Evolutionary conservation across 2,888 invertebrate species (phyloP).

Genomic region (Drosophila stalkeri): DNA sequence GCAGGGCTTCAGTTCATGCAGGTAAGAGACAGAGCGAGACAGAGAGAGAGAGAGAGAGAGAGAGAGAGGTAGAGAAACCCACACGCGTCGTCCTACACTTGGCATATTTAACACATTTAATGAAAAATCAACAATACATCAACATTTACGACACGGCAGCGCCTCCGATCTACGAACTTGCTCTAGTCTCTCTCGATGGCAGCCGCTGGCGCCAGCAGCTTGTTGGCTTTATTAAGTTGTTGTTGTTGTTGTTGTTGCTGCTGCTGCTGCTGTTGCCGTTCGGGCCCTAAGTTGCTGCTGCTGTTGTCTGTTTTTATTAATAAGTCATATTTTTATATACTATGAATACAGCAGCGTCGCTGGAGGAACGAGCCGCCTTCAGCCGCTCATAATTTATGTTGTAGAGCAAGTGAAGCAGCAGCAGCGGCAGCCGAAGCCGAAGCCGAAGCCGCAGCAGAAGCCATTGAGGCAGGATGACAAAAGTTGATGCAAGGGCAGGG

Average conservation of each 20-base stretch:
- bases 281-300: conserved; percentile 50
- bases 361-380: conserved; percentile 30
- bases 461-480: conserved; percentile 62
- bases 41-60: conserved; percentile 1
- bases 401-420: conserved; percentile 35
- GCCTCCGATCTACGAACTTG: conserved; percentile 29
- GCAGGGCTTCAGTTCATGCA: conserved; percentile 45
- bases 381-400: conserved; percentile 70
- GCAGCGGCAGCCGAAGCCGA: conserved; percentile 19
- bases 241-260: conserved; percentile 43
- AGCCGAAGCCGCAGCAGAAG: conserved; percentile 12
- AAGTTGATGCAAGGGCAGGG: conserved; percentile 56
- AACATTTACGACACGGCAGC: conserved; percentile 67
- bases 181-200: conserved; percentile 34
- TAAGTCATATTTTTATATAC: conserved; percentile 78
- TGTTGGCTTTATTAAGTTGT: conserved; percentile 79
- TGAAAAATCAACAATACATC: conserved; percentile 79
- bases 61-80: conserved; percentile 55
- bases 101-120: conserved; percentile 80
- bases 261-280: conserved; percentile 27
- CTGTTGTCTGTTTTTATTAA: conserved; percentile 78
- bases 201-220: conserved; percentile 62
- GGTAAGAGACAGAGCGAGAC: background rate
- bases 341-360: conserved; percentile 33
- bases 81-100: conserved; percentile 74